These are phyloP conservation scores for Cinara cedri DNA, from an alignment of 2,888 invertebrate genomes.

Conservation along the genomic window DNA sequence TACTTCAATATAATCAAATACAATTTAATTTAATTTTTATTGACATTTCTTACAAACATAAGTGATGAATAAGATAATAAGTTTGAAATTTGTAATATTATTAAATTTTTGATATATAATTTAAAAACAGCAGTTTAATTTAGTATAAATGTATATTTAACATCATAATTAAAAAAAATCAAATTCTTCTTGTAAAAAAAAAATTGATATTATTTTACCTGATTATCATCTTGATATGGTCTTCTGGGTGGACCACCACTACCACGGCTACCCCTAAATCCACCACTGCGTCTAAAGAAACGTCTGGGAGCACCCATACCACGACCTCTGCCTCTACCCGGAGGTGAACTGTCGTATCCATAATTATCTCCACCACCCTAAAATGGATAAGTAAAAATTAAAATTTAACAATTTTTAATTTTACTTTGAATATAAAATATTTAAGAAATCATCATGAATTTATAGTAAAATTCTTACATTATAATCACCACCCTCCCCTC, in stretches of 20 bases:
- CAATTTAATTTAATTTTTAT: not conserved
- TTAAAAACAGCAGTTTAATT: not conserved
- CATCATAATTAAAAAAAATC: not conserved
- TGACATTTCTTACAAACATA: not conserved
- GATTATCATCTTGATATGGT: slow-evolving; percentile 55
- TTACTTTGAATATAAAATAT: too few species aligned
- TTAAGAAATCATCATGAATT: too few species aligned
- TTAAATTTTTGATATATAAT: too few species aligned
- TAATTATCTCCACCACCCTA: slow-evolving; percentile 58
- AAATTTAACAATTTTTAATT: too few species aligned
- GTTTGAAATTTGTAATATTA: too few species aligned
- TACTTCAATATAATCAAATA: not conserved
- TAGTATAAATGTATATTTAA: not conserved
- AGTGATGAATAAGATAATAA: too few species aligned
- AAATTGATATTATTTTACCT: slow-evolving; percentile 51
- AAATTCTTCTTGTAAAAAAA: not conserved
- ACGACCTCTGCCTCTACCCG: slow-evolving; percentile 60
- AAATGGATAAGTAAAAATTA: slow-evolving; percentile 2
- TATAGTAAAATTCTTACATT: slow-evolving; percentile 27
- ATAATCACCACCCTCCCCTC: slow-evolving; percentile 55
- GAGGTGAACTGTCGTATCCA: slow-evolving; percentile 56
- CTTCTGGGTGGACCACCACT: slow-evolving; percentile 61
- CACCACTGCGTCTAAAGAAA: slow-evolving; percentile 69
- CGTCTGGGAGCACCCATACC: slow-evolving; percentile 66
- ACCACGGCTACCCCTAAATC: slow-evolving; percentile 68